Base-by-base conservation (phyloP, 2,888 invertebrate species). In the Willowsia nigromaculata region DNA sequence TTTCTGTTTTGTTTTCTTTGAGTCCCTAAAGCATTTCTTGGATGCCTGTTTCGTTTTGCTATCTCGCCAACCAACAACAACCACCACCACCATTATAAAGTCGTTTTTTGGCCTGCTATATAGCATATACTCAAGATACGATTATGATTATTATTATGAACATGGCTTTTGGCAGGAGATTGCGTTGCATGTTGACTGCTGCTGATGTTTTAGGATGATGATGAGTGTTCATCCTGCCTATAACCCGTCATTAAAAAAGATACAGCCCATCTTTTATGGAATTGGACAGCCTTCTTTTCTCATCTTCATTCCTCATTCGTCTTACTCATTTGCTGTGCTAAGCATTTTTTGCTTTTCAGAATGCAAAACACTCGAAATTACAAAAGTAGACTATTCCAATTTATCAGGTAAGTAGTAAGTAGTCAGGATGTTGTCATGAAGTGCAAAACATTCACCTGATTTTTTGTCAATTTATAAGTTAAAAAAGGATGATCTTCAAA, bases 231-330 rank as follows among this genome's bases (percentile, higher is more conserved):
- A 81, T 68, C 71, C 78, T 78, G 53, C 78, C 86, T 85, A 78
- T 78, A 85, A 85, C 85, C 65, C 86, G 43, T 80, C 86, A 86
- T 86, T 86, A 86, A 86, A 78, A 86, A 86, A 80, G 86, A 86
- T 86, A 81, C 86, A 78, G 43, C 78, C 85, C 81, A 80, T 80
- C 80, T 86, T 86, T 86, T 80, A 86, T 86, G 81, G 81, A 68
- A 33, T 86, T 86, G 86, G 80, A 86, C 86, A 86, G 86, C 86
- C 86, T 81, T 86, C 85, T 85, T 85, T 85, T 78, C 85, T 85
- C 85, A 85, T 85, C 85, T 85, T 85, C 85, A 85, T 85, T 85
- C 78, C 85, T 85, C 85, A 85, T 85, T 85, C 85, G 85, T 85
- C 78, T 85, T 85, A 47, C 78, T 62, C 56, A 78, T 78, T 78